Evolutionary conservation across 2,113 vertebrate genomes (phyloP).

Genomic region (Cathartes aura): DNA sequence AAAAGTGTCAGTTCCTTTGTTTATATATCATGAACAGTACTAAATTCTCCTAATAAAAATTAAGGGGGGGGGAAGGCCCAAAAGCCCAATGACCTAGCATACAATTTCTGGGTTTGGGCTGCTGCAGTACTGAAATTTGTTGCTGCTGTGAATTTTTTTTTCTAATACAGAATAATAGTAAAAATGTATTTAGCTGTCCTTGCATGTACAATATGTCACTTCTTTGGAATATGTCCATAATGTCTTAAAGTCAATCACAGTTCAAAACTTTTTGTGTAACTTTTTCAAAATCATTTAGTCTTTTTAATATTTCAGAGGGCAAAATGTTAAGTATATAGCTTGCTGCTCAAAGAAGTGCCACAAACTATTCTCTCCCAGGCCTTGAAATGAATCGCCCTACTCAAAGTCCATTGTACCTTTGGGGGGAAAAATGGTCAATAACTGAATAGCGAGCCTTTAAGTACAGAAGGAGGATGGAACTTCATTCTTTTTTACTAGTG

Average conservation of each 20-base stretch:
- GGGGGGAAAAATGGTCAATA: neutral
- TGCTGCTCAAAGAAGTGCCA: neutral
- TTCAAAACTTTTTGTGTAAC: neutral
- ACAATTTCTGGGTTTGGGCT: neutral
- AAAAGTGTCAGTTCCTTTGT: neutral
- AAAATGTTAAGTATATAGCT: neutral
- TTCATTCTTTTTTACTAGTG: neutral
- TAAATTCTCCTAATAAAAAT: neutral
- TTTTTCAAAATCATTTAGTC: neutral
- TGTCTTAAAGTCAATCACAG: neutral
- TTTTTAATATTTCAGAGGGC: neutral
- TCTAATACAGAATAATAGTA: neutral
- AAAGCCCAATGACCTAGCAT: neutral
- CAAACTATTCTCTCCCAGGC: neutral
- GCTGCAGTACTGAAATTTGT: neutral
- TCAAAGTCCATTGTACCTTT: neutral
- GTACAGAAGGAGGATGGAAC: neutral
- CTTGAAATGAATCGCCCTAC: neutral
- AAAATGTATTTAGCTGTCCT: neutral
- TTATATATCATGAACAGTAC: neutral
- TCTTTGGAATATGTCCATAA: neutral
- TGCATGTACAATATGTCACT: neutral
- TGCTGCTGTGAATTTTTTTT: neutral
- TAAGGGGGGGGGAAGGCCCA: too few species aligned
- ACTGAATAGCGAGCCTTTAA: neutral